These are phyloP conservation scores for Magallana gigas DNA, from an alignment of 1,140 invertebrate genomes.

Conservation along the genomic window DNA sequence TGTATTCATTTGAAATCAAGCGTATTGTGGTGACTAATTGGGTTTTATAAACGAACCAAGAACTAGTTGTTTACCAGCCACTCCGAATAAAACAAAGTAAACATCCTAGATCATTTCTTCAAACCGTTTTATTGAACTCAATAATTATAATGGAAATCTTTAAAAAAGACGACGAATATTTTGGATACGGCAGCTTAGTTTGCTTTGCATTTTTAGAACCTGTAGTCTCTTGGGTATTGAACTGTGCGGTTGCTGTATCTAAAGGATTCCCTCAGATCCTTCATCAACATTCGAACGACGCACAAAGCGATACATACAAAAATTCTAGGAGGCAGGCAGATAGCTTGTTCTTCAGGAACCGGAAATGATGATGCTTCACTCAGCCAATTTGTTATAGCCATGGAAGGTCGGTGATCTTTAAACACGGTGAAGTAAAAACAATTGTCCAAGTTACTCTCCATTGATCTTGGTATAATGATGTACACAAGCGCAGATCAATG, in stretches of 20 bases:
- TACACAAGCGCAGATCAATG: background rate
- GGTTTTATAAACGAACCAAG: background rate
- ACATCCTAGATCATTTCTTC: background rate
- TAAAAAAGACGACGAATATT: background rate
- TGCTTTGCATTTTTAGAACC: background rate
- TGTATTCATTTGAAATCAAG: too few species aligned
- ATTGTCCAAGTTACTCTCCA: background rate
- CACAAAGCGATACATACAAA: background rate
- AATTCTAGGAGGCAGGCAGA: background rate
- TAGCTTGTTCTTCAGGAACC: background rate
- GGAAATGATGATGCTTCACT: background rate
- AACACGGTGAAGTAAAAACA: slow-evolving; percentile 2
- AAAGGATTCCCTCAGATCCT: background rate
- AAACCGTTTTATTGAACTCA: background rate
- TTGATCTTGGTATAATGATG: slow-evolving; percentile 16
- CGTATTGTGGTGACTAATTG: background rate
- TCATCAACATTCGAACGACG: background rate
- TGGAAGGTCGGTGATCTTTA: background rate
- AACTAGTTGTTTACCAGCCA: background rate
- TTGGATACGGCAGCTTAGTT: background rate
- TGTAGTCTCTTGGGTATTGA: background rate
- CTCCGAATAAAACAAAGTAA: too few species aligned
- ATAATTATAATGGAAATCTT: slow-evolving; percentile 8
- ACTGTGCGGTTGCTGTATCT: background rate
- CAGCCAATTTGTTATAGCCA: background rate